Evolutionary conservation across 2,797 vertebrate species (phyloP), one percentile per base, ranked within the genome.

Genomic region (Balearica regulorum): DNA sequence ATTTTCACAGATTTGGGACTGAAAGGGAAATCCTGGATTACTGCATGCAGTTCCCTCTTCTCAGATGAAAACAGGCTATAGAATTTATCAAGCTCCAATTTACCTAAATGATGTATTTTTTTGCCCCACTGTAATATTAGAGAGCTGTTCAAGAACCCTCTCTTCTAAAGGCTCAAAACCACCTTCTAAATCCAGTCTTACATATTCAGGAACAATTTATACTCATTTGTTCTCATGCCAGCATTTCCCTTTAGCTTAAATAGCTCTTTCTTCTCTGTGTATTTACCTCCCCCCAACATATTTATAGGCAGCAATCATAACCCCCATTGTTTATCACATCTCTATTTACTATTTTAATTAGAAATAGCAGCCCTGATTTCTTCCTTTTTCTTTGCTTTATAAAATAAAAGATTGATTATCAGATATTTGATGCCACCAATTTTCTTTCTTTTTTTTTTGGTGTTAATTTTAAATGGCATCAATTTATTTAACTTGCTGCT

Each of bases 391-490:
- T 92, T 85, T 87, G 65, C 57, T 83, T 96, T 89, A 81, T 78
- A 78, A 94, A 92, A 87, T 77, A 87, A 96, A 93, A 66, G 75
- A 96, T 94, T 93, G 94, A 94, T 96, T 89, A 96, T 96, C 44
- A 84, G 84, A 87, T 95, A 92, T 92, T 85, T 88, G 76, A 71
- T 93, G 76, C 65, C 1, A 11, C 65, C 61, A 92, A 81, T 96
- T 97, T 93, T 89, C 39, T 87, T 94, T 53, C 54, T 18, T 68
- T 83, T 61, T 61, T 53, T 73, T 61, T 31, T 1, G 28, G 12
- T 61, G 57, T 61, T 94, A 88, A 93, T 95, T 96, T 96, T 94
- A 94, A 95, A 95, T 91, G 39, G 26, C 70, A 83, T 93, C 92
- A 81, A 91, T 96, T 92, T 94, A 83, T 95, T 94, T 92, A 91